Evolutionary conservation across 2,888 invertebrate genomes (phyloP).

Genomic region (Liodrosophila aerea): DNA sequence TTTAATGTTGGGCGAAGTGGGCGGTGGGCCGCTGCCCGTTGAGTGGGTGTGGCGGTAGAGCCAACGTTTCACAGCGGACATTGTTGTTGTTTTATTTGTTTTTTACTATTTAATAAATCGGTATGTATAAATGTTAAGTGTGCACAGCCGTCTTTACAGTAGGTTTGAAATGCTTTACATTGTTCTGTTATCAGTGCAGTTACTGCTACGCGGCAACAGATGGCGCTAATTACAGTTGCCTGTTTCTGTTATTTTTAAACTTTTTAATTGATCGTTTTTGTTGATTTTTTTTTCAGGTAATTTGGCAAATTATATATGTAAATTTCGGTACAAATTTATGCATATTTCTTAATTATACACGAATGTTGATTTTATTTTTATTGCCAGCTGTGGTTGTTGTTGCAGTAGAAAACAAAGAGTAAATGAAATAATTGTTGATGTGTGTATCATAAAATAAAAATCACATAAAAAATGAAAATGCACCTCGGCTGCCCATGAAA

Average conservation of each 20-base stretch:
- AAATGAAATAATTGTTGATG: slow-evolving; percentile 59
- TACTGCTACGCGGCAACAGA: slow-evolving; percentile 26
- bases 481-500: slow-evolving; percentile 55
- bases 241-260: slow-evolving; percentile 10
- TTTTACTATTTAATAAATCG: too few relatives aligned
- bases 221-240: slow-evolving; percentile 39
- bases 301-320: slow-evolving; percentile 28
- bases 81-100: slow-evolving; percentile 36
- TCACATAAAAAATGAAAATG: slow-evolving; percentile 5
- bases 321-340: slow-evolving; percentile 31
- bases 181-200: slow-evolving; percentile 17
- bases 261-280: slow-evolving; percentile 21
- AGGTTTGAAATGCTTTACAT: slow-evolving; percentile 38
- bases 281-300: neutral
- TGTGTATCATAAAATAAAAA: slow-evolving; percentile 28
- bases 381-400: slow-evolving; percentile 2
- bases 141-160: slow-evolving; percentile 42
- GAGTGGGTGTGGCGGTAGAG: slow-evolving; percentile 79
- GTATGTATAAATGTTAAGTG: slow-evolving; percentile 14
- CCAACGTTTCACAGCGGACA: slow-evolving; percentile 82
- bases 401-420: slow-evolving; percentile 45
- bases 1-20: slow-evolving; percentile 65
- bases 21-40: slow-evolving; percentile 57
- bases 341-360: slow-evolving; percentile 46
- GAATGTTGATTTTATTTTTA: slow-evolving; percentile 7